Percentiles rank a stretch among this genome's conserved stretches.
These are phyloP conservation scores for Lutjanus argentimaculatus DNA, from an alignment of 2,797 vertebrate species.

Conservation along the genomic window DNA sequence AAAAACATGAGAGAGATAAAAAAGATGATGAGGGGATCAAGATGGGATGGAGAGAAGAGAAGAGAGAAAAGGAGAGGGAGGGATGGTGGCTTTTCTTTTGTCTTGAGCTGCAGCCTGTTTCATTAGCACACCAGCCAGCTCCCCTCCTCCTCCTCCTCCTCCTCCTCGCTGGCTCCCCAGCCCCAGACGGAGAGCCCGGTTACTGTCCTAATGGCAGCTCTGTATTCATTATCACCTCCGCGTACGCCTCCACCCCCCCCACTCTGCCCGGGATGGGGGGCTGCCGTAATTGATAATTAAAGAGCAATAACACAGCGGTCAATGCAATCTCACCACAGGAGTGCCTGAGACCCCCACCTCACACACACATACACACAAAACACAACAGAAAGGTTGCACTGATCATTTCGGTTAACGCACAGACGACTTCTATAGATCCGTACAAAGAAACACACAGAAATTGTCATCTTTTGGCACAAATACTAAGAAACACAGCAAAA, in stretches of 20 bases:
- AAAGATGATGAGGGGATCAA: slow-evolving; percentile 52
- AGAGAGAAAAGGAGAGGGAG: slow-evolving; percentile 42
- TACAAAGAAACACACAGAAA: slow-evolving; percentile 37
- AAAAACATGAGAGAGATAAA: slow-evolving; percentile 37
- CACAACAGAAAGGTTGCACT: slow-evolving; percentile 37
- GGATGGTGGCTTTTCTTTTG: slow-evolving; percentile 78
- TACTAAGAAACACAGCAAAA: slow-evolving; percentile 14
- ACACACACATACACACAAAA: slow-evolving; percentile 22
- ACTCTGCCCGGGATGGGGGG: slow-evolving; percentile 70
- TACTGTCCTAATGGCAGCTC: slow-evolving; percentile 85
- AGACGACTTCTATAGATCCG: slow-evolving; percentile 31
- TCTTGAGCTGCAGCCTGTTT: slow-evolving; percentile 82
- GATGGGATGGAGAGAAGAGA: slow-evolving; percentile 40
- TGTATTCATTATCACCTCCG: slow-evolving; percentile 88
- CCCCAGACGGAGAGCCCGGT: slow-evolving; percentile 77
- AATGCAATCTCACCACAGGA: slow-evolving; percentile 86
- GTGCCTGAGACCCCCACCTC: slow-evolving; percentile 69
- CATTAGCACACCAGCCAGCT: slow-evolving; percentile 82
- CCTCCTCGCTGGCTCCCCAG: slow-evolving; percentile 61
- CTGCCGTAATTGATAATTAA: slow-evolving; percentile 90
- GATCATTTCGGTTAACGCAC: slow-evolving; percentile 47
- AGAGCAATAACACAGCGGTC: slow-evolving; percentile 89
- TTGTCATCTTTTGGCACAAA: slow-evolving; percentile 36
- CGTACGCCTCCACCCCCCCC: slow-evolving; percentile 74
- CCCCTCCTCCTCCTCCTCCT: slow-evolving; percentile 49